Evolutionary conservation across 1,140 invertebrate genomes (phyloP).

Genomic region (Eueides isabella): DNA sequence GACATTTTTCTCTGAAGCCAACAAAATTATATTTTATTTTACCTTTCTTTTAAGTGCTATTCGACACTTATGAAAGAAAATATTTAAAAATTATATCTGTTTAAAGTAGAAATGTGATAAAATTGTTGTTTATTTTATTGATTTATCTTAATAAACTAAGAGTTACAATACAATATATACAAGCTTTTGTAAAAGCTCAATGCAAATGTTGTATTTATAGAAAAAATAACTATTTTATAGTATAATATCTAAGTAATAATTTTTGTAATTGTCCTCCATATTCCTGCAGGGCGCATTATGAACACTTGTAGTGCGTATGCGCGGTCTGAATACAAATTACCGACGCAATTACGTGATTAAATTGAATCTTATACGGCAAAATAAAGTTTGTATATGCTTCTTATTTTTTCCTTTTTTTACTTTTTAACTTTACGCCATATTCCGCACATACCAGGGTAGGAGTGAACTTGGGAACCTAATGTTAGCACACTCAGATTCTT

Average conservation of each 20-base stretch:
- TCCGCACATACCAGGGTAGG: too few relatives aligned
- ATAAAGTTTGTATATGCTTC: neutral
- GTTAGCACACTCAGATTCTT: too few relatives aligned
- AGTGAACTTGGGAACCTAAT: too few relatives aligned
- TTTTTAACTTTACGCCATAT: too few relatives aligned
- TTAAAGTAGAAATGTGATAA: too few relatives aligned
- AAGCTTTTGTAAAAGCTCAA: neutral
- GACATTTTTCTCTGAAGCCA: constrained; percentile 52
- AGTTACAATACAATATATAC: neutral
- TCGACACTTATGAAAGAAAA: neutral
- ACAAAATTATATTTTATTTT: neutral
- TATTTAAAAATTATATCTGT: neutral
- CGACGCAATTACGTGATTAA: neutral
- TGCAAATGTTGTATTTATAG: constrained; percentile 24
- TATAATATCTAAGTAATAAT: constrained; percentile 16
- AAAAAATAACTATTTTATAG: constrained; percentile 13
- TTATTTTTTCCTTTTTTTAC: too few relatives aligned
- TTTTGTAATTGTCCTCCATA: constrained; percentile 18
- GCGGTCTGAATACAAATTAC: constrained; percentile 21
- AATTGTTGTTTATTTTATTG: neutral
- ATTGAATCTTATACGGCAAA: neutral
- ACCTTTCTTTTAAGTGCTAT: too few relatives aligned
- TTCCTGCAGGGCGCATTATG: neutral
- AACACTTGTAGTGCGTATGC: neutral
- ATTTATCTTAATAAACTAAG: neutral